Evolutionary conservation across 2,888 invertebrate genomes (phyloP), one percentile per base, ranked within the genome.

Genomic region (Cybosia mesomella): DNA sequence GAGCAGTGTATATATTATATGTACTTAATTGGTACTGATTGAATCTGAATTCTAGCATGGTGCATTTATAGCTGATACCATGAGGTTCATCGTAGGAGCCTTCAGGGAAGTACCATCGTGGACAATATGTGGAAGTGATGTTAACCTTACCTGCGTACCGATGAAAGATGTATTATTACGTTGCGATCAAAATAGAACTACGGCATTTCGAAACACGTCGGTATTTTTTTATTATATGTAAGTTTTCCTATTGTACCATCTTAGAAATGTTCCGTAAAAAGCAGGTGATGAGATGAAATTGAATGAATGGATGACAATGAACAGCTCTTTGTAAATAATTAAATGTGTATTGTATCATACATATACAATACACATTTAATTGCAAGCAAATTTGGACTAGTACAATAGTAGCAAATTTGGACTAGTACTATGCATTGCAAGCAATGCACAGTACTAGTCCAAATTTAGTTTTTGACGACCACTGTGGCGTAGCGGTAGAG

Each of bases 141-240:
- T 57, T 8, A 75, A 83, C 15, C 59, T 53, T 0, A 74, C 74
- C 0, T 92, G 92, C 67, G 63, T 88, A 22, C 61, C 85, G 0
- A 73, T 85, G 0, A 75, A 73, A n/a, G 86, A 87, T 0, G 64
- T 92, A 4, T 72, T 88, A 21, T 64, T 82, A 24, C 67, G 69
- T 8, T 92, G 92, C 66, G 73, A 71, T 39, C 68, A 65, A 0
- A 75, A 85, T 0, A 62, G 63, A 2, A 67, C 73, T 0, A 84
- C 84, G 0, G 66, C 80, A 32, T 82, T 91, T 43, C 73, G 67
- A 28, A 62, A 62, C 8, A 91, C 92, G 0, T 86, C 92, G 0
- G 87, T 86, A 9, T 88, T 89, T 76, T 39, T 83, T 8, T 73
- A 90, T 76, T 92, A 92, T 66, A 13, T 77, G 92, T 91, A 74